Conservation (phyloP, 2,113 vertebrate genomes). For the Ptyas mucosa region DNA sequence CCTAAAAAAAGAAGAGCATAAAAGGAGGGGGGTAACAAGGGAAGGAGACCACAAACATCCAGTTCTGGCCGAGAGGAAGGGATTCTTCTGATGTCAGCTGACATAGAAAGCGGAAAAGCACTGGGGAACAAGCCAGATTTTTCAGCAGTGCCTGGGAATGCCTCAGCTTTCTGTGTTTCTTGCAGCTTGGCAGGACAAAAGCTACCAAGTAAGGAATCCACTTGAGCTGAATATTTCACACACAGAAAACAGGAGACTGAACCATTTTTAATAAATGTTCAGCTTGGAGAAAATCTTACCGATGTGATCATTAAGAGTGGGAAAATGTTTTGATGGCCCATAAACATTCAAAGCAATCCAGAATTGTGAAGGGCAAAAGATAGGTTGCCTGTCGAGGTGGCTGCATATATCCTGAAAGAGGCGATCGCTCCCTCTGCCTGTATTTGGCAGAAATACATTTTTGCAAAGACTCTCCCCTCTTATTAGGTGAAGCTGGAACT, state of each 20-base stretch:
- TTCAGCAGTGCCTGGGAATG: neutral
- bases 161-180: neutral
- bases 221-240: neutral
- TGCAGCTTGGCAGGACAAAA: neutral
- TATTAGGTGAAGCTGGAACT: too few relatives aligned
- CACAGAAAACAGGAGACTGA: neutral
- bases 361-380: neutral
- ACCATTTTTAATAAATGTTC: neutral
- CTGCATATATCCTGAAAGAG: neutral
- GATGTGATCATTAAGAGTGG: neutral
- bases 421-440: neutral
- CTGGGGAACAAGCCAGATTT: neutral
- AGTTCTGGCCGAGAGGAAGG: neutral
- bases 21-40: neutral
- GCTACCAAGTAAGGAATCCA: neutral
- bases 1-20: neutral
- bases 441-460: neutral
- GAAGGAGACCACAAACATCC: neutral
- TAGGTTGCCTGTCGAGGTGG: neutral
- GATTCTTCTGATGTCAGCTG: neutral
- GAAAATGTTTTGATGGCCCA: neutral
- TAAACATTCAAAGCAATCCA: neutral
- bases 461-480: too few relatives aligned
- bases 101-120: neutral
- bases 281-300: neutral